A percentile compares a stretch with the other conserved stretches of the same genome.
phyloP scores from a whole-genome alignment of 2,797 vertebrate species.

The Eurystomus glaucurus region DNA sequence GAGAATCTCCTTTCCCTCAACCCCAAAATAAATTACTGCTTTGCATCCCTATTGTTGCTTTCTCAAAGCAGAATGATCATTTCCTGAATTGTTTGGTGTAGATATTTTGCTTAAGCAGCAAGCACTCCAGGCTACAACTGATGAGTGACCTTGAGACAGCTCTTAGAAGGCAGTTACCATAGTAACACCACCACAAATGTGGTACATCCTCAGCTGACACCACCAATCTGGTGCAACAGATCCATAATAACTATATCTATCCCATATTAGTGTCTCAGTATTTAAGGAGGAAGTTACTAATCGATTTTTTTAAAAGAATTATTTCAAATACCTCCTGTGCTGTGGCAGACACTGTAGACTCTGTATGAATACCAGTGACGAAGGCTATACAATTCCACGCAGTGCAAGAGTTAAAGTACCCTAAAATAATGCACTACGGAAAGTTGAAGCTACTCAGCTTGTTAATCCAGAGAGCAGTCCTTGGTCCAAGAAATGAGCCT shows the following conservation, averaged over 20 bases:
- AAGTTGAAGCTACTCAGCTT: neutral
- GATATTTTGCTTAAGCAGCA: slow-evolving; percentile 81
- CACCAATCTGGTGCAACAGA: slow-evolving; percentile 75
- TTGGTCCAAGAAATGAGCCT: neutral
- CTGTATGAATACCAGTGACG: neutral
- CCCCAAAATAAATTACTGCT: neutral
- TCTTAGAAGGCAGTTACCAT: slow-evolving; percentile 86
- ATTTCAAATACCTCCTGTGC: neutral
- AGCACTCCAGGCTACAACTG: slow-evolving; percentile 79
- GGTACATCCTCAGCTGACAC: slow-evolving; percentile 79
- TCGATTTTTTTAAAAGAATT: neutral
- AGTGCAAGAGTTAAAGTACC: neutral
- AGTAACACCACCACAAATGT: slow-evolving; percentile 84
- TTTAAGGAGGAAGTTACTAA: neutral
- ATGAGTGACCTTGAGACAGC: slow-evolving; percentile 90
- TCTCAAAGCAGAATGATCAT: slow-evolving; percentile 32
- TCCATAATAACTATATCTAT: slow-evolving; percentile 34
- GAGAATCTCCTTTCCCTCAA: neutral
- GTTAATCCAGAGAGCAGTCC: neutral
- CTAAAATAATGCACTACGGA: neutral
- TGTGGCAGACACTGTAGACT: neutral
- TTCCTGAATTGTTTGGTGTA: slow-evolving; percentile 55
- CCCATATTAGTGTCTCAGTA: neutral
- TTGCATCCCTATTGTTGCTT: slow-evolving; percentile 15
- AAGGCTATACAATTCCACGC: neutral